A percentile compares a stretch with the other conserved stretches of the same genome.
Evolutionary conservation across 2,797 vertebrate species (phyloP).

Genomic region (Yasuhikotakia modesta): DNA sequence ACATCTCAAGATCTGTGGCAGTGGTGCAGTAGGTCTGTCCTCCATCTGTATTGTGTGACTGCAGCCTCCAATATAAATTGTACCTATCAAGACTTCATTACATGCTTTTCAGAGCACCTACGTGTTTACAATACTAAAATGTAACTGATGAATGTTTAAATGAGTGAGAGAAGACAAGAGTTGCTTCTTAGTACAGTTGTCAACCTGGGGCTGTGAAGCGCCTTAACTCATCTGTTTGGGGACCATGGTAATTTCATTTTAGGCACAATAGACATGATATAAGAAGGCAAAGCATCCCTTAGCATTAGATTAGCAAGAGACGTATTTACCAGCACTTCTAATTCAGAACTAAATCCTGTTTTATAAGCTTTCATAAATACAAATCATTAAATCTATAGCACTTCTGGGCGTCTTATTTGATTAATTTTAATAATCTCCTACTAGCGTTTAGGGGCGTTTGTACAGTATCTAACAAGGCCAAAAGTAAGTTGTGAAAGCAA

Average conservation of each 20-base stretch:
- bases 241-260: too few species aligned
- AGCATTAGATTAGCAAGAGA: not conserved
- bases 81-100: not conserved
- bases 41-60: not conserved
- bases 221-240: too few species aligned
- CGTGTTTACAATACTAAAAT: not conserved
- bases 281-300: too few species aligned
- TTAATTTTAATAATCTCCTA: not conserved
- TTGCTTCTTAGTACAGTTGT: not conserved
- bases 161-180: not conserved
- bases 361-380: not conserved
- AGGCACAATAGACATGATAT: too few species aligned
- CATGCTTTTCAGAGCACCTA: not conserved
- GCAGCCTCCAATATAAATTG: not conserved
- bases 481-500: too few species aligned
- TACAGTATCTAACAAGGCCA: not conserved
- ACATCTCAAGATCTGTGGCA: not conserved
- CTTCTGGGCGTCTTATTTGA: not conserved
- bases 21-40: not conserved
- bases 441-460: not conserved
- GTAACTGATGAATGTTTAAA: not conserved
- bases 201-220: too few species aligned
- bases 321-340: not conserved
- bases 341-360: not conserved
- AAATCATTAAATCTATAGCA: not conserved